phyloP scores from a whole-genome alignment of 2,888 invertebrate genomes.

The Stenodera caucasica region DNA sequence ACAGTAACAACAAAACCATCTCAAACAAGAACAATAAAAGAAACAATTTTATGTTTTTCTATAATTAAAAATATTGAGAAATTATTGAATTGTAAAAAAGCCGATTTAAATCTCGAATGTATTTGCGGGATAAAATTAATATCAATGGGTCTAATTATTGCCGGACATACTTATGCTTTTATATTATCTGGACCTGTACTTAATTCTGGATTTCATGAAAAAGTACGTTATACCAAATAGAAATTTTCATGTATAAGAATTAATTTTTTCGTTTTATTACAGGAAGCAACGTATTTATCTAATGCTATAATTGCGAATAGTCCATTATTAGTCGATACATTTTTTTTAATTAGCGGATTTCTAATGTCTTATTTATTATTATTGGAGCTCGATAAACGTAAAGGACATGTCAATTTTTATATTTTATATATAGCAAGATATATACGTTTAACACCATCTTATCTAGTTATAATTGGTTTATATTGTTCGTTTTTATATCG shows the following conservation, averaged over 20 bases:
- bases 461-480: slow-evolving; percentile 65
- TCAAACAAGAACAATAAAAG: slow-evolving; percentile 29
- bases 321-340: slow-evolving; percentile 72
- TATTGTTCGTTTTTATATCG: slow-evolving; percentile 73
- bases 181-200: slow-evolving; percentile 68
- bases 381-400: slow-evolving; percentile 67
- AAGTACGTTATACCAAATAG: slow-evolving; percentile 53
- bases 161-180: slow-evolving; percentile 69
- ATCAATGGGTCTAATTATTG: slow-evolving; percentile 68
- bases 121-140: slow-evolving; percentile 62
- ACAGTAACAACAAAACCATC: slow-evolving; percentile 26
- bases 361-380: slow-evolving; percentile 69
- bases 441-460: slow-evolving; percentile 75
- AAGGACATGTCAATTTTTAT: slow-evolving; percentile 64
- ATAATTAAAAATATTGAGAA: slow-evolving; percentile 63
- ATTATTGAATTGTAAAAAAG: slow-evolving; percentile 62
- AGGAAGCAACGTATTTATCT: slow-evolving; percentile 62
- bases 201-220: slow-evolving; percentile 65
- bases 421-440: slow-evolving; percentile 68
- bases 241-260: no score
- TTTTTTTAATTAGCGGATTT: slow-evolving; percentile 71
- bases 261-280: no score
- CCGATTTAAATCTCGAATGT: slow-evolving; percentile 65
- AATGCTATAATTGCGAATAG: slow-evolving; percentile 69
- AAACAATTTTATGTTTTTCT: slow-evolving; percentile 60